Evolutionary conservation across 1,140 invertebrate species (phyloP).

Genomic region (Aphelenchoides fujianensis): DNA sequence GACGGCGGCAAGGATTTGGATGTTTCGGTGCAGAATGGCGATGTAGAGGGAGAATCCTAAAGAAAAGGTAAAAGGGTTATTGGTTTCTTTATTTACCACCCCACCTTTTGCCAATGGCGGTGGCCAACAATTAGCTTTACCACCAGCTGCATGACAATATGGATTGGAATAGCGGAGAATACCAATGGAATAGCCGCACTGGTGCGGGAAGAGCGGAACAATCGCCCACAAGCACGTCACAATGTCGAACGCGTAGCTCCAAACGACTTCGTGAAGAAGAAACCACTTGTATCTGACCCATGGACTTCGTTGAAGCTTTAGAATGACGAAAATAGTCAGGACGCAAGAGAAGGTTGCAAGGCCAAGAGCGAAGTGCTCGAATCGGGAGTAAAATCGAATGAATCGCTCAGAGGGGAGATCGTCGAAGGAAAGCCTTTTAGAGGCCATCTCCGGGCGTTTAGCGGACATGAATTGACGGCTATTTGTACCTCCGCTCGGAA

Average conservation of each 20-base stretch:
- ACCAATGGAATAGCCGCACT: slow-evolving; percentile 13
- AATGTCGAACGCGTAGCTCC: slow-evolving; percentile 21
- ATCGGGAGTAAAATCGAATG: not conserved
- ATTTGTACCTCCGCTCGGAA: not conserved
- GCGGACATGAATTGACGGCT: no score
- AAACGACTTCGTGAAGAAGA: slow-evolving; percentile 23
- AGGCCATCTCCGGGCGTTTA: no score
- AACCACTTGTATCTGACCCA: slow-evolving; percentile 23
- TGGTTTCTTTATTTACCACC: not conserved
- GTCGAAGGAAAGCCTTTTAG: not conserved
- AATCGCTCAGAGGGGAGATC: not conserved
- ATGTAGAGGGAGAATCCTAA: not conserved
- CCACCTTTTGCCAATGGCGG: not conserved
- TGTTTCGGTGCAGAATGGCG: slow-evolving; percentile 5
- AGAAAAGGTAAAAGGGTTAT: not conserved
- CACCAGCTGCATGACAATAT: slow-evolving; percentile 6
- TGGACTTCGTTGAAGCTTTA: not conserved
- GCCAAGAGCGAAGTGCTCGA: slow-evolving; percentile 1
- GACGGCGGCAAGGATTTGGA: not conserved
- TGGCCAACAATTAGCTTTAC: not conserved
- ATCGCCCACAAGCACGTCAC: slow-evolving; percentile 9
- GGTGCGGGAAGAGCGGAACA: slow-evolving; percentile 18
- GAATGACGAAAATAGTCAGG: slow-evolving; percentile 3
- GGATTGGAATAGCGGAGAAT: not conserved
- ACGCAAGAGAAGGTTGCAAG: not conserved